Evolutionary conservation across 1,140 invertebrate species (phyloP), one percentile per base, ranked within the genome.

Genomic region (Pogonus chalceus): DNA sequence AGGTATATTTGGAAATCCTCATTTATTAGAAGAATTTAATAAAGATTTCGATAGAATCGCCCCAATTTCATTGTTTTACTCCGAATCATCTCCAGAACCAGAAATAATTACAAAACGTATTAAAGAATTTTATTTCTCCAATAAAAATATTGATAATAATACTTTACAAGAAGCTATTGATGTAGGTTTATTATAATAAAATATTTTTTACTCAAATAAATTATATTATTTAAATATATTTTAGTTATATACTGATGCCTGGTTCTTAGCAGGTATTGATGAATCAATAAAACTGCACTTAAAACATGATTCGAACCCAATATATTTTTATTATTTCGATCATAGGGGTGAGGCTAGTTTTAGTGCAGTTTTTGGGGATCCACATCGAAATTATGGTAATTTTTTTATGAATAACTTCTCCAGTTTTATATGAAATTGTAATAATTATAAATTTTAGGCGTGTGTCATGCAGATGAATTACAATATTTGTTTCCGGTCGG

Each of bases 401-500:
- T n/a, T n/a, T n/a, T n/a, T n/a, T n/a, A n/a, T n/a, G n/a, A n/a
- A n/a, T n/a, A n/a, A n/a, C n/a, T n/a, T n/a, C n/a, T n/a, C n/a
- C n/a, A n/a, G n/a, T n/a, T n/a, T n/a, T n/a, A n/a, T n/a, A n/a
- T n/a, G n/a, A n/a, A n/a, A n/a, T n/a, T n/a, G n/a, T n/a, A n/a
- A n/a, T n/a, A n/a, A n/a, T n/a, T n/a, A n/a, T n/a, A n/a, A n/a
- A n/a, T n/a, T 56, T 7, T 49, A 76, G 78, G 84, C 22, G 81
- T 85, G 0, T 82, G 79, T 47, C 84, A 87, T 65, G 83, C 82
- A 1, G 85, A 88, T 57, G 85, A 87, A 51, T 66, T 87, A 18
- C 82, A 84, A 60, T 85, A 85, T 63, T 60, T 87, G 1, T 88
- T 88, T 58, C 84, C 84, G 0, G 78, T 86, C 23, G 72, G 71